These are phyloP conservation scores for Andinoacara biseriatus DNA, from an alignment of 2,113 vertebrate genomes.

Conservation along the genomic window DNA sequence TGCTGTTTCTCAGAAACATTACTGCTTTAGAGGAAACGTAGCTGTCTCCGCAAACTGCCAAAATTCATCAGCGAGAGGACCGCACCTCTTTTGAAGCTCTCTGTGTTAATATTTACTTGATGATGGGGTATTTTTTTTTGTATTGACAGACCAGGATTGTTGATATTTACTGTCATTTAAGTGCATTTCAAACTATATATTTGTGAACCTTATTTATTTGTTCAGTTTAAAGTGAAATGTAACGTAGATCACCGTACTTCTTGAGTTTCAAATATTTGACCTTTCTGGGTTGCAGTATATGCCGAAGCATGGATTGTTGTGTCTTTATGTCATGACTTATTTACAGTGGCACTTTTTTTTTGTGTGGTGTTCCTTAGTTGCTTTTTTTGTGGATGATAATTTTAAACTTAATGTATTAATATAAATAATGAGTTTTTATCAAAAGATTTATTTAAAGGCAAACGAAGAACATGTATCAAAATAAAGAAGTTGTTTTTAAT, in stretches of 20 bases:
- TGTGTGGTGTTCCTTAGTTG: constrained; percentile 47
- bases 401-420: constrained; percentile 21
- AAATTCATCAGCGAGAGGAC: constrained; percentile 29
- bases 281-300: background rate
- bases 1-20: constrained; percentile 1
- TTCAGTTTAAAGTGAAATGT: constrained; percentile 20
- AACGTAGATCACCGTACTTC: background rate
- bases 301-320: constrained; percentile 40
- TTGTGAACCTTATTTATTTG: constrained; percentile 43
- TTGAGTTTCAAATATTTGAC: background rate
- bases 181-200: constrained; percentile 48
- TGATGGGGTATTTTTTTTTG: constrained; percentile 9
- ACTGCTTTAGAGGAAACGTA: constrained; percentile 26
- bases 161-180: constrained; percentile 32
- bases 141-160: background rate
- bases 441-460: constrained; percentile 20
- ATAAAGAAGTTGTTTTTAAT: constrained; percentile 52
- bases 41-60: constrained; percentile 60
- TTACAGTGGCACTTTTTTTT: constrained; percentile 22
- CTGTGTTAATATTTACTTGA: constrained; percentile 17
- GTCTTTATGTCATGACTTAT: constrained; percentile 22
- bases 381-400: constrained; percentile 42
- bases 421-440: constrained; percentile 19
- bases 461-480: background rate
- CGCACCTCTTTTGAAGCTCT: background rate